Evolutionary conservation across 2,888 invertebrate genomes (phyloP).

Genomic region (Yponomeuta sedellus): DNA sequence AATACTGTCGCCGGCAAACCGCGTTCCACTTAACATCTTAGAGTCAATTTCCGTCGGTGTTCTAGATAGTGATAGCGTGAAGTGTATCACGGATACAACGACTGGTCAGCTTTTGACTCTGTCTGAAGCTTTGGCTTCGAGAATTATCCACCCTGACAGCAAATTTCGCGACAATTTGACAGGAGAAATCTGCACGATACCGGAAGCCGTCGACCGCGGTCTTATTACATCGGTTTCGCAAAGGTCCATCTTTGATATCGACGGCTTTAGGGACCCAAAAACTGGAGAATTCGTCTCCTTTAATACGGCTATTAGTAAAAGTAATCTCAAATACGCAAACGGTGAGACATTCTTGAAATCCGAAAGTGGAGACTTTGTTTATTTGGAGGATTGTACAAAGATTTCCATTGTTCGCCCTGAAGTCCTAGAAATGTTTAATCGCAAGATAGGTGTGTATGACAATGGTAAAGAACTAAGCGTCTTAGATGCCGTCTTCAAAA

Average conservation of each 20-base stretch:
- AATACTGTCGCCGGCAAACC: conserved; percentile 88
- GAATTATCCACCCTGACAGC: conserved; percentile 85
- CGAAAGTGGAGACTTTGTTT: conserved; percentile 84
- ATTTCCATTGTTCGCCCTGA: conserved; percentile 88
- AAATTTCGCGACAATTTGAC: conserved; percentile 86
- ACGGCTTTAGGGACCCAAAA: conserved; percentile 90
- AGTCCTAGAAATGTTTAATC: conserved; percentile 89
- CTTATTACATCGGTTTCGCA: conserved; percentile 91
- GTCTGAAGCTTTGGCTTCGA: conserved; percentile 88
- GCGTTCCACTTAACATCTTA: conserved; percentile 84
- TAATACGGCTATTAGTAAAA: conserved; percentile 86
- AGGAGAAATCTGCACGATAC: conserved; percentile 83
- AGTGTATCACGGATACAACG: conserved; percentile 89
- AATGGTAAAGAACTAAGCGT: conserved; percentile 86
- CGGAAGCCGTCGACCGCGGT: conserved; percentile 93
- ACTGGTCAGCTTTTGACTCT: conserved; percentile 88
- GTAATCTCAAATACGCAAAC: conserved; percentile 84
- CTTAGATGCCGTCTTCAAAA: conserved; percentile 91
- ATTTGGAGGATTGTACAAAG: conserved; percentile 87
- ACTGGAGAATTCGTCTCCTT: conserved; percentile 89
- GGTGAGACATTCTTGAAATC: conserved; percentile 84
- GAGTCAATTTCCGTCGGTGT: conserved; percentile 93
- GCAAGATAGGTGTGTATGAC: conserved; percentile 87
- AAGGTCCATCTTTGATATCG: conserved; percentile 93
- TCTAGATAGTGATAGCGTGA: conserved; percentile 87